phyloP scores from a whole-genome alignment of 2,888 invertebrate species.

The Brachypalpus laphriformis region DNA sequence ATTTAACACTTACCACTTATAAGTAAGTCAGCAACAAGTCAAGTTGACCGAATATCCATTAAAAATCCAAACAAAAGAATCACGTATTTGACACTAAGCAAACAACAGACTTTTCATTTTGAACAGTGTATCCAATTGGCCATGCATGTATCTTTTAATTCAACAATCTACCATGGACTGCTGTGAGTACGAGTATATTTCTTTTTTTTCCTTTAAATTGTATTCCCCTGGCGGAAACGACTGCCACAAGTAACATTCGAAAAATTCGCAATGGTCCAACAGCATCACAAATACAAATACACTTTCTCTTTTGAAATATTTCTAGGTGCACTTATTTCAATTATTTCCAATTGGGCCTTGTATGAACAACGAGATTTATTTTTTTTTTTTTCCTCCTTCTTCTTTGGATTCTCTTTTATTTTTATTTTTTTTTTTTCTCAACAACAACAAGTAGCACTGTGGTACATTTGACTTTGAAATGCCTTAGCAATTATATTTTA shows the following conservation, averaged over 20 bases:
- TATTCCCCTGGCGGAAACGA: conserved; percentile 51
- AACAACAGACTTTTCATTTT: conserved; percentile 59
- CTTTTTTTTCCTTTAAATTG: conserved; percentile 29
- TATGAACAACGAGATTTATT: conserved; percentile 28
- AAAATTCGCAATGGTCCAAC: conserved; percentile 64
- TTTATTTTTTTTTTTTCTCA: conserved; percentile 8
- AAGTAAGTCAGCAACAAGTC: conserved; percentile 28
- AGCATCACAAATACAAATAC: conserved; percentile 70
- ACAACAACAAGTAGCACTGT: conserved; percentile 29
- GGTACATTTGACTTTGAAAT: conserved; percentile 21
- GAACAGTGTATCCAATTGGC: conserved; percentile 59
- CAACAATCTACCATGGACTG: conserved; percentile 59
- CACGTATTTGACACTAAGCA: conserved; percentile 69
- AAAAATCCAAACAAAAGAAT: conserved; percentile 60
- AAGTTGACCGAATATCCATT: conserved; percentile 53
- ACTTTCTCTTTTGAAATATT: conserved; percentile 72
- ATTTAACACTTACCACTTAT: conserved; percentile 31
- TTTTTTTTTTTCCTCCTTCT: not conserved
- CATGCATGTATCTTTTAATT: conserved; percentile 56
- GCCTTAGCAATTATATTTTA: conserved; percentile 8
- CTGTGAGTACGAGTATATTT: conserved; percentile 15
- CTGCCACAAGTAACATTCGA: conserved; percentile 50
- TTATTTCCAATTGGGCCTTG: conserved; percentile 63
- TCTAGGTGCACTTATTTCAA: conserved; percentile 67
- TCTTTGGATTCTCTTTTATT: not conserved